These are phyloP conservation scores for Coranthus polyacanthus DNA, from an alignment of 2,797 vertebrate species.

Conservation along the genomic window DNA sequence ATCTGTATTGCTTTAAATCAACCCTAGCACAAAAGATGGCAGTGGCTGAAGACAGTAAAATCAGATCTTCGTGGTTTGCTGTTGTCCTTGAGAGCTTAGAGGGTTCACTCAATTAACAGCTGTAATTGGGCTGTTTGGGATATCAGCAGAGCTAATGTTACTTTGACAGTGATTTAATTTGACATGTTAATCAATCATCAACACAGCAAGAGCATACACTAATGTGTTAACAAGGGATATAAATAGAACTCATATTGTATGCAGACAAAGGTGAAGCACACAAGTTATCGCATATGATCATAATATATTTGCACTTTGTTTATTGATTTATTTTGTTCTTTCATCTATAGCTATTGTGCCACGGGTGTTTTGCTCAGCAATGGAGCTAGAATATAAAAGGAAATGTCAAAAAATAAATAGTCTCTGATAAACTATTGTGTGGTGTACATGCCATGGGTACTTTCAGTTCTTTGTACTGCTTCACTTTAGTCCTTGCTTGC, in stretches of 20 bases:
- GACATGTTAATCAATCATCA: slow-evolving; percentile 82
- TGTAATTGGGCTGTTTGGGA: slow-evolving; percentile 76
- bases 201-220: slow-evolving; percentile 48
- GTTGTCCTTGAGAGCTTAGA: slow-evolving; percentile 71
- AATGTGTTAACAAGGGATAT: slow-evolving; percentile 65
- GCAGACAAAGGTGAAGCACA: slow-evolving; percentile 38
- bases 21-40: not conserved
- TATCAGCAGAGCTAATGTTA: slow-evolving; percentile 58
- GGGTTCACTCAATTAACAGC: slow-evolving; percentile 71
- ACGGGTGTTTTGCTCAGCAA: slow-evolving; percentile 12
- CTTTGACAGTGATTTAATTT: slow-evolving; percentile 79
- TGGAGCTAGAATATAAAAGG: slow-evolving; percentile 33
- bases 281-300: slow-evolving; percentile 20
- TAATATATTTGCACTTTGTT: slow-evolving; percentile 41
- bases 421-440: slow-evolving; percentile 48
- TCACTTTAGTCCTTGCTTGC: slow-evolving; percentile 50
- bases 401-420: slow-evolving; percentile 41
- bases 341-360: slow-evolving; percentile 35
- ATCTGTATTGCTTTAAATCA: too few species aligned
- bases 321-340: slow-evolving; percentile 52
- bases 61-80: slow-evolving; percentile 44
- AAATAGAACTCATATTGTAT: slow-evolving; percentile 53
- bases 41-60: slow-evolving; percentile 18
- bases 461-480: slow-evolving; percentile 42
- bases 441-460: slow-evolving; percentile 24